These are phyloP conservation scores for Parnassius glacialis DNA, from an alignment of 2,888 invertebrate species.

Conservation along the genomic window DNA sequence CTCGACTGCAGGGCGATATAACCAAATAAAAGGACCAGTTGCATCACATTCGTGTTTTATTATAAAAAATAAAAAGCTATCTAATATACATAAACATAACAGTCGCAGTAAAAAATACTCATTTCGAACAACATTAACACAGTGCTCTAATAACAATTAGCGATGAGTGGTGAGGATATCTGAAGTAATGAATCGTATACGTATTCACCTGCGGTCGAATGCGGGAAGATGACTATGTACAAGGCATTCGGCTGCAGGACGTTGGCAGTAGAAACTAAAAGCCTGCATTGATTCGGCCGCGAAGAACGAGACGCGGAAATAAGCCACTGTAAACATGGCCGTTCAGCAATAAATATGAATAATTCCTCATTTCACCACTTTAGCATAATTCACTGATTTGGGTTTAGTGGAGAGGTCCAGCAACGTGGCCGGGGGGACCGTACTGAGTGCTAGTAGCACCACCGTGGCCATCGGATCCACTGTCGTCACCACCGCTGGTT, in stretches of 20 bases:
- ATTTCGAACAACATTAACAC: slow-evolving; percentile 71
- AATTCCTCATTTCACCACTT: slow-evolving; percentile 55
- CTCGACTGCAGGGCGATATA: slow-evolving; percentile 29
- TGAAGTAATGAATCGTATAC: slow-evolving; percentile 42
- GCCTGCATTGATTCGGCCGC: slow-evolving; percentile 24
- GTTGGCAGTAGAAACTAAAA: slow-evolving; percentile 37
- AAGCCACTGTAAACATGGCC: slow-evolving; percentile 34
- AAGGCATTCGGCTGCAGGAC: slow-evolving; percentile 53
- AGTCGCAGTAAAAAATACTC: slow-evolving; percentile 68
- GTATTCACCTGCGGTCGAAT: slow-evolving; percentile 47
- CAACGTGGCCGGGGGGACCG: slow-evolving; percentile 75
- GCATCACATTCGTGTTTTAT: slow-evolving; percentile 70
- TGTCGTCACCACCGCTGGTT: slow-evolving; percentile 49
- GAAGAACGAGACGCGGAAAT: slow-evolving; percentile 16
- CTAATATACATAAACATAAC: slow-evolving; percentile 75
- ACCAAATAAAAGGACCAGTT: slow-evolving; percentile 46
- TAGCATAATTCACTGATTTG: slow-evolving; percentile 34
- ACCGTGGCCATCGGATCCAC: slow-evolving; percentile 48
- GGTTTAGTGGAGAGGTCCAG: slow-evolving; percentile 72
- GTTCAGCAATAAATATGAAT: slow-evolving; percentile 54
- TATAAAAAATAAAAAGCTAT: slow-evolving; percentile 72
- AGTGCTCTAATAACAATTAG: slow-evolving; percentile 78
- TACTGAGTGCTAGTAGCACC: slow-evolving; percentile 74
- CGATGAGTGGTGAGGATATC: slow-evolving; percentile 59
- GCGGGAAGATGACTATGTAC: slow-evolving; percentile 65